Conservation (phyloP, 2,113 vertebrate genomes). For the Phylloscopus whistleri region DNA sequence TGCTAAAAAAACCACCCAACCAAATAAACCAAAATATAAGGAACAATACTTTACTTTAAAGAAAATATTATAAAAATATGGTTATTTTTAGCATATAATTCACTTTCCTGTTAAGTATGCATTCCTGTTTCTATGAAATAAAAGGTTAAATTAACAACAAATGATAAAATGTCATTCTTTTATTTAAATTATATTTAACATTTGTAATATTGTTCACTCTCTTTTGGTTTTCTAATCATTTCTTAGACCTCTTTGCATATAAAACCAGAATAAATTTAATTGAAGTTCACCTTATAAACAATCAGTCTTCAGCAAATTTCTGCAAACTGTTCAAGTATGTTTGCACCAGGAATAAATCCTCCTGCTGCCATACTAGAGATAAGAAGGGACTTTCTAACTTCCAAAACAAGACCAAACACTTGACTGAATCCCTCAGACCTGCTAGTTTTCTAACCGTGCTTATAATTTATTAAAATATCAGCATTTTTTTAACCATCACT, state of each 20-base stretch:
- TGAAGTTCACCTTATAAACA: background rate
- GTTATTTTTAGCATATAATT: background rate
- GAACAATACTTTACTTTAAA: background rate
- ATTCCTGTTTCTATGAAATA: background rate
- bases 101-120: background rate
- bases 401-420: background rate
- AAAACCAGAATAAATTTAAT: slow-evolving; percentile 3
- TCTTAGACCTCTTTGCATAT: background rate
- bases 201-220: background rate
- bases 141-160: background rate
- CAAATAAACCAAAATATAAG: background rate
- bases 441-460: background rate
- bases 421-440: background rate
- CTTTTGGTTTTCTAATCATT: background rate
- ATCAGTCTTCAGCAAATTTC: background rate
- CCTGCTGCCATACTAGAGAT: background rate
- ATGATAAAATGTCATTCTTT: background rate
- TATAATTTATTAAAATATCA: background rate
- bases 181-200: background rate
- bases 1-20: background rate
- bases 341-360: background rate
- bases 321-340: background rate
- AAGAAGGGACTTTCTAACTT: background rate
- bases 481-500: background rate
- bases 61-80: background rate